These are phyloP conservation scores for Cydia fagiglandana DNA, from an alignment of 1,140 invertebrate genomes.

Conservation along the genomic window DNA sequence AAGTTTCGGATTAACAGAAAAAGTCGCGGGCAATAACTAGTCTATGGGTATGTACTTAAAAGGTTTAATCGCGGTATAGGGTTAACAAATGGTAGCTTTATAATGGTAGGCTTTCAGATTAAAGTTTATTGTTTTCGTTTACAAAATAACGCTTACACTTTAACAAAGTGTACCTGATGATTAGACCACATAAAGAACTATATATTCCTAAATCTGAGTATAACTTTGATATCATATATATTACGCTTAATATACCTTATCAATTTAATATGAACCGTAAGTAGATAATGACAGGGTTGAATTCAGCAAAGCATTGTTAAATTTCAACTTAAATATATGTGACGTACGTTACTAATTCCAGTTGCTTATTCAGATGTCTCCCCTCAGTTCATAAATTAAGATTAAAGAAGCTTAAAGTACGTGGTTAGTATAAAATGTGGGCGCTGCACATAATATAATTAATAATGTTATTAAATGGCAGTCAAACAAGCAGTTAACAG, in stretches of 20 bases:
- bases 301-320: neutral
- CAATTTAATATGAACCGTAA: neutral
- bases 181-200: neutral
- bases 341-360: constrained; percentile 35
- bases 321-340: neutral
- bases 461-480: neutral
- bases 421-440: constrained; percentile 39
- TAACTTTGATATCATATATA: neutral
- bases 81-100: neutral
- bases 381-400: constrained; percentile 57
- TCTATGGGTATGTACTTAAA: neutral
- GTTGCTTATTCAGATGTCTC: constrained; percentile 59
- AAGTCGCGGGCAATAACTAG: too few relatives aligned
- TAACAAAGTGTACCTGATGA: neutral
- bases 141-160: neutral
- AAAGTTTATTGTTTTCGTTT: neutral
- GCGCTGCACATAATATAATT: constrained; percentile 9
- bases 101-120: neutral
- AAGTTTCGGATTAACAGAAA: too few relatives aligned
- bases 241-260: neutral
- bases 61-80: neutral
- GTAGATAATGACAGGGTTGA: neutral
- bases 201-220: neutral
- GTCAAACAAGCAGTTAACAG: constrained; percentile 8
- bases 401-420: constrained; percentile 50